Evolutionary conservation across 2,888 invertebrate species (phyloP).

Genomic region (Drosophila mimica): DNA sequence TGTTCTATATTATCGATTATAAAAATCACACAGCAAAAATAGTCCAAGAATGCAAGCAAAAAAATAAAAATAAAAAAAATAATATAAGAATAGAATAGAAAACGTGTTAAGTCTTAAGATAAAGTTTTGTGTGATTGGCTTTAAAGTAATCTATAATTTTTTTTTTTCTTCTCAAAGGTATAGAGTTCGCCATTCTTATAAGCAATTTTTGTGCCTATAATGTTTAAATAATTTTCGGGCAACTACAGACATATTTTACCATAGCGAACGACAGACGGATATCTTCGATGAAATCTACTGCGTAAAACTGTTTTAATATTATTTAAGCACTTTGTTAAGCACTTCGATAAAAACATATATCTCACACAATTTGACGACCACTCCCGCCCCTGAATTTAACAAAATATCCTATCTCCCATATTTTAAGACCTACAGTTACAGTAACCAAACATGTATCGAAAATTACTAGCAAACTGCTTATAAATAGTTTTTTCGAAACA

Average conservation of each 20-base stretch:
- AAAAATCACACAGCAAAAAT: background rate
- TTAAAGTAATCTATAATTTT: background rate
- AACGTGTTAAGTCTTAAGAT: background rate
- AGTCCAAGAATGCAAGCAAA: background rate
- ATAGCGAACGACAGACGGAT: no score
- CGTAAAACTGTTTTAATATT: background rate
- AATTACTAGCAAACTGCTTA: no score
- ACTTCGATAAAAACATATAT: background rate
- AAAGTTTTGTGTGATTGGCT: background rate
- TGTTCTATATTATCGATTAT: background rate
- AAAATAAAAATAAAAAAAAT: background rate
- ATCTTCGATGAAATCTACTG: no score
- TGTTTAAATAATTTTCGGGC: no score
- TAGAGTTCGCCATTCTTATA: background rate
- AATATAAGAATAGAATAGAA: background rate
- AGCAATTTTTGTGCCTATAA: background rate
- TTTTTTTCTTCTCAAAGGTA: background rate
- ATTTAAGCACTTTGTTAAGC: no score
- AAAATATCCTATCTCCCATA: no score
- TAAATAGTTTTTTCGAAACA: no score
- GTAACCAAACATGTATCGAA: no score
- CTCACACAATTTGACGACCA: no score
- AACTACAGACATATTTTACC: no score
- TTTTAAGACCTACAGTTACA: no score
- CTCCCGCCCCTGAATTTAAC: no score